These are phyloP conservation scores for Ophion ventricosus DNA, from an alignment of 2,888 invertebrate genomes.

Conservation along the genomic window DNA sequence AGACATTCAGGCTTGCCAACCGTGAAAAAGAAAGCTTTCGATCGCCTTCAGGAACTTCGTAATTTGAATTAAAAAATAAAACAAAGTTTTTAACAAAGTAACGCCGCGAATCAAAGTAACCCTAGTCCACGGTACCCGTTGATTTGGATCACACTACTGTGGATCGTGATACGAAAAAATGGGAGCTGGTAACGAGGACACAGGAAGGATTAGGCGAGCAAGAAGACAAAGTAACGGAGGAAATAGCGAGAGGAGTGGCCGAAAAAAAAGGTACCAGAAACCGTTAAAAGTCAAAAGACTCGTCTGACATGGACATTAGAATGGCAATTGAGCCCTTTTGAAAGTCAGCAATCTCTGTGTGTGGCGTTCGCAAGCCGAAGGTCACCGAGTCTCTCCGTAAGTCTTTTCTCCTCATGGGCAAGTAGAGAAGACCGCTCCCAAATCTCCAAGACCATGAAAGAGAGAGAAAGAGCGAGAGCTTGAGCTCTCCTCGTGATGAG, in stretches of 20 bases:
- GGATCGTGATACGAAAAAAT: background rate
- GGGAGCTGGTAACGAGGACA: conserved; percentile 21
- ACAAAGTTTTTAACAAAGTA: no score
- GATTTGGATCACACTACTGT: background rate
- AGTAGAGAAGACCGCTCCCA: conserved; percentile 62
- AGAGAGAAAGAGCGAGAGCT: conserved; percentile 43
- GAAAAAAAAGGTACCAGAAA: conserved; percentile 8
- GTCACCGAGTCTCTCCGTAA: conserved; percentile 64
- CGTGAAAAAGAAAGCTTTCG: no score
- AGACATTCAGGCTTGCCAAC: no score
- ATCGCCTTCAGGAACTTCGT: no score
- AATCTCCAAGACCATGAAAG: conserved; percentile 51
- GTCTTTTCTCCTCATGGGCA: conserved; percentile 57
- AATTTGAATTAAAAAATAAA: no score
- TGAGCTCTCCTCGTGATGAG: conserved; percentile 48
- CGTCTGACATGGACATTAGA: background rate
- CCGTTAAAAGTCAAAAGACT: conserved; percentile 30
- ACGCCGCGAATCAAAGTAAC: background rate
- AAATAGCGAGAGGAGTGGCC: conserved; percentile 33
- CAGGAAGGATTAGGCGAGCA: conserved; percentile 36
- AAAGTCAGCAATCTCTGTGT: background rate
- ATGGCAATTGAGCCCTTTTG: conserved; percentile 41
- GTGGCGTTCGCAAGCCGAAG: conserved; percentile 51
- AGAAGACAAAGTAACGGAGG: conserved; percentile 30
- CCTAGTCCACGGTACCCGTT: background rate